These are phyloP conservation scores for Antrozous pallidus DNA, from an alignment of 2,797 vertebrate genomes.

Conservation along the genomic window DNA sequence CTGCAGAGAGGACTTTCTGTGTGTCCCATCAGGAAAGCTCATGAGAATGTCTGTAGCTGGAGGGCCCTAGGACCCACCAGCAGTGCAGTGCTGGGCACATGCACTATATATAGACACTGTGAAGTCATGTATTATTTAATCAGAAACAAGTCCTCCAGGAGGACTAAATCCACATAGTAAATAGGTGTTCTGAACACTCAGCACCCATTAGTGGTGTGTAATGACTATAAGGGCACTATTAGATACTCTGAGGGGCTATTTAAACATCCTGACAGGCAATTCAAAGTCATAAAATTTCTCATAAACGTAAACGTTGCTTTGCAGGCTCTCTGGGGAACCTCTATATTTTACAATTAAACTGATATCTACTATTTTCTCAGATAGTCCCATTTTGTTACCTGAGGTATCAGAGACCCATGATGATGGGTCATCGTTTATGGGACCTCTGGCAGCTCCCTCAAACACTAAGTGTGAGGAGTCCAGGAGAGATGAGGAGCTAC, in stretches of 20 bases:
- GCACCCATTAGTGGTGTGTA: constrained; percentile 71
- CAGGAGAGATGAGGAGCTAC: background rate
- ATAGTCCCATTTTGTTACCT: background rate
- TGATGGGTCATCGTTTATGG: background rate
- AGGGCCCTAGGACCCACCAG: constrained; percentile 30
- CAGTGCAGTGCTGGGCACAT: background rate
- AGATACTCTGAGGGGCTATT: constrained; percentile 41
- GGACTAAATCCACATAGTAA: constrained; percentile 76
- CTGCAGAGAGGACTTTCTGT: background rate
- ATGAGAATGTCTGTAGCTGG: background rate
- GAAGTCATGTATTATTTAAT: constrained; percentile 68
- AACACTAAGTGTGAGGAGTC: background rate
- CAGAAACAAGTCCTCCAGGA: constrained; percentile 71
- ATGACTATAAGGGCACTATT: constrained; percentile 54
- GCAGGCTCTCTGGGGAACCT: constrained; percentile 45
- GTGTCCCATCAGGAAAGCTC: background rate
- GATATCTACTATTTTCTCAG: constrained; percentile 22
- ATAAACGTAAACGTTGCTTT: constrained; percentile 30
- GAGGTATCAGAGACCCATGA: background rate
- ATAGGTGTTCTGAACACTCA: constrained; percentile 69
- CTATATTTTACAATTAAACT: constrained; percentile 59
- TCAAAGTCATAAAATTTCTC: constrained; percentile 36
- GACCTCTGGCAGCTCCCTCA: background rate
- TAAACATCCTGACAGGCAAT: constrained; percentile 62
- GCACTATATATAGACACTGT: constrained; percentile 30